Evolutionary conservation across 2,888 invertebrate species (phyloP), one percentile per base, ranked within the genome.

Genomic region (Amiota minor): DNA sequence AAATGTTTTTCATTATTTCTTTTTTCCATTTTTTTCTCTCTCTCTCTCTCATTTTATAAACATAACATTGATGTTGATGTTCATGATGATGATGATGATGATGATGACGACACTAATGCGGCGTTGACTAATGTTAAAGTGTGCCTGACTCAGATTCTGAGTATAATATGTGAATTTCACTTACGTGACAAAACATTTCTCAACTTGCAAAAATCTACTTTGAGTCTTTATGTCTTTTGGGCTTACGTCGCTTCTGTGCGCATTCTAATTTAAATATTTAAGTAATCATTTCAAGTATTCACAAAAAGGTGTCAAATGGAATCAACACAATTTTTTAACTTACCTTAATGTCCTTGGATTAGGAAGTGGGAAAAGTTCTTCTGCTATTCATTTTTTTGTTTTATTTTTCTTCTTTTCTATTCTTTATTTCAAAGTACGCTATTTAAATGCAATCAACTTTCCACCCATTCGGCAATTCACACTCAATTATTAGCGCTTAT

Each of bases 31-130:
- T 16, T 16, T 14, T 16, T 16, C 20, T 20, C 18, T 50, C 10
- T 20, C 10, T 53, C 2, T 50, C 12, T 20, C 20, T 20, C 67
- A 49, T 20, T 50, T n/a, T n/a, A n/a, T n/a, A n/a, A n/a, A n/a
- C n/a, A n/a, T n/a, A n/a, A n/a, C n/a, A n/a, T n/a, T 14, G 20
- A n/a, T 20, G 6, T 50, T 50, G 14, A 14, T 35, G 35, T 35
- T 35, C 4, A 35, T 35, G 35, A 2, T 35, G 35, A 35, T 3
- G 53, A 50, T 12, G 53, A 1, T 11, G 20, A 65, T 10, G 65
- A 10, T 47, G 47, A 65, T 49, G 67, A 45, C 20, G 20, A 20
- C 53, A 68, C 67, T 68, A 68, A 68, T 68, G 67, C 67, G 53
- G 23, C 67, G 23, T 23, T 50, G 50, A 59, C 59, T 59, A 20